Conservation (phyloP, 2,888 invertebrate species). For the Dasysyrphus tricinctus region DNA sequence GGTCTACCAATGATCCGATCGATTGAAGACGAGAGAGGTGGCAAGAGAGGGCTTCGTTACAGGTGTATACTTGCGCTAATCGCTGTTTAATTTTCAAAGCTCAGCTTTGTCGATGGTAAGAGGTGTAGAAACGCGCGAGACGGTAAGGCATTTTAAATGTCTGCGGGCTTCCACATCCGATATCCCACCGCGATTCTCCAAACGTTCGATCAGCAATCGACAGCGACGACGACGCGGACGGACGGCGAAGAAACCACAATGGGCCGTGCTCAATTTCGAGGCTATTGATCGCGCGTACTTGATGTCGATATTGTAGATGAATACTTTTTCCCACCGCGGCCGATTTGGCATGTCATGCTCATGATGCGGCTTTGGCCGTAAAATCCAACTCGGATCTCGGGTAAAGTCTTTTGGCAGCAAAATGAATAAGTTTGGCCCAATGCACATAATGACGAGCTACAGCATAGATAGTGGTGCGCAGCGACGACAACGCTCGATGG, state of each 20-base stretch:
- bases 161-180: constrained; percentile 73
- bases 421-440: constrained; percentile 77
- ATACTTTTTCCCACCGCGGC: constrained; percentile 63
- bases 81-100: constrained; percentile 70
- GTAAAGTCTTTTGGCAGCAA: constrained; percentile 70
- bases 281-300: constrained; percentile 66
- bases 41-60: constrained; percentile 45
- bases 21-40: not conserved
- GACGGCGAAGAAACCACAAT: constrained; percentile 62
- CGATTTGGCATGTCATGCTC: constrained; percentile 51
- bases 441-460: constrained; percentile 74
- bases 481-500: constrained; percentile 76
- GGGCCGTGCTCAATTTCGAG: constrained; percentile 73
- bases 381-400: constrained; percentile 25
- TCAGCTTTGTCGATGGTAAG: not conserved
- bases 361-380: constrained; percentile 48
- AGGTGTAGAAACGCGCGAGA: constrained; percentile 22
- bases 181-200: constrained; percentile 48
- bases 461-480: not conserved
- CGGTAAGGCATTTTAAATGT: constrained; percentile 64
- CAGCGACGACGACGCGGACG: constrained; percentile 42
- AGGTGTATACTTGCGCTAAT: constrained; percentile 74
- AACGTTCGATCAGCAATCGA: constrained; percentile 61
- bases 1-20: not conserved
- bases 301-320: constrained; percentile 33